Evolutionary conservation across 2,113 vertebrate genomes (phyloP), one percentile per base, ranked within the genome.

Genomic region (Dryoscopus gambensis): DNA sequence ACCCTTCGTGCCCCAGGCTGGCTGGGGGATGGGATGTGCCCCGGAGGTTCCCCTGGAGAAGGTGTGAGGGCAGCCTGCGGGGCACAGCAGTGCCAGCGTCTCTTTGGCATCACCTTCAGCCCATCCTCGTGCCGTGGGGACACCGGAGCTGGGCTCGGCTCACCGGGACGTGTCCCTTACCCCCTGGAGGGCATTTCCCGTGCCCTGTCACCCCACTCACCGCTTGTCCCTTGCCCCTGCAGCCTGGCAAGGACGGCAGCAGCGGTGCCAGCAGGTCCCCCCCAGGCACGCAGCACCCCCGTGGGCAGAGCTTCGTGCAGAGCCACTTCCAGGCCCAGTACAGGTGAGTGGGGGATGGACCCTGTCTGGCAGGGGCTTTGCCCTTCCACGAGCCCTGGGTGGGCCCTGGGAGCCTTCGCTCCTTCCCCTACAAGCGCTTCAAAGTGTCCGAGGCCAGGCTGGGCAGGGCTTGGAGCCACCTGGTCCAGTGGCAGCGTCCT

Each of bases 281-380:
- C 13, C 79, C 91, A 2, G 76, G 95, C 11, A 9, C 91, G 24
- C 97, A 90, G 52, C 98, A 85, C 59, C 95, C 91, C 23, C 84
- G 47, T 13, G 98, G 98, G 30, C 98, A 98, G 91, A 99, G 99
- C 95, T 99, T 99, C 27, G 99, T 99, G 68, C 98, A 99, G 92
- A 99, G 98, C 90, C 99, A 99, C 96, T 99, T 99, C 96, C 99
- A 99, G 97, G 99, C 99, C 4, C 99, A 99, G 94, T 99, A 99
- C 98, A 99, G 99, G 99, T 99, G 95, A 98, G 98, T 5, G 8
- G 13, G 25, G 27, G 27, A 5, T 0, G 0, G 42, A 52, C 31
- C 65, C 65, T 70, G 65, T 52, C 44, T 2, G 0, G 10, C 6
- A 0, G 2, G 27, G 46, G 13, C 57, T 84, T 14, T 6, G 2